phyloP scores from a whole-genome alignment of 2,113 vertebrate species.

The Serinus canaria region DNA sequence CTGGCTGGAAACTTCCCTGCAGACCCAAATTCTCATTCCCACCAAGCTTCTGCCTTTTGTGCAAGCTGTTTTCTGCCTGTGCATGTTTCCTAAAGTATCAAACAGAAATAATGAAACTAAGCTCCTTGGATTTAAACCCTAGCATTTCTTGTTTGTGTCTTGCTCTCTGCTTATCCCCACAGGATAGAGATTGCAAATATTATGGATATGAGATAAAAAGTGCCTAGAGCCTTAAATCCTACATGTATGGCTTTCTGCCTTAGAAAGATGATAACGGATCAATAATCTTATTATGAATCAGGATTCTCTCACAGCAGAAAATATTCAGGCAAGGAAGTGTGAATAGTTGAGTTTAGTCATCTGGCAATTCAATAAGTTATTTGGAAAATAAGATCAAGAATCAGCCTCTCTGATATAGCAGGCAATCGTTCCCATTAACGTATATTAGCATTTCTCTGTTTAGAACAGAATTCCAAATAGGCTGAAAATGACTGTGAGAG shows the following conservation, averaged over 20 bases:
- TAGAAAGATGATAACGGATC: conserved; percentile 41
- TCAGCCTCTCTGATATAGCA: not conserved
- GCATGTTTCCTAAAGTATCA: not conserved
- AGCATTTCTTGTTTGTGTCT: conserved; percentile 26
- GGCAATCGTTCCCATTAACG: conserved; percentile 35
- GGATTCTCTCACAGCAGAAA: conserved; percentile 5
- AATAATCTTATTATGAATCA: conserved; percentile 47
- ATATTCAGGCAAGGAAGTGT: not conserved
- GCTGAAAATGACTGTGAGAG: conserved; percentile 40
- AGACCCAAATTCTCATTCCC: not conserved
- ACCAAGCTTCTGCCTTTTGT: not conserved
- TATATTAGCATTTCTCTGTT: conserved; percentile 65
- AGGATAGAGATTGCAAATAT: conserved; percentile 8
- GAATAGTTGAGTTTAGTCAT: conserved; percentile 7
- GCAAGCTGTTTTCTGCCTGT: not conserved
- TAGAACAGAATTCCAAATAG: conserved; percentile 36
- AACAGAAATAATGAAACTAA: conserved; percentile 12
- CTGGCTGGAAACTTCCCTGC: not conserved
- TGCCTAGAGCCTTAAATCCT: conserved; percentile 6
- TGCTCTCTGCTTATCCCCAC: not conserved
- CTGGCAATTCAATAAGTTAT: conserved; percentile 40
- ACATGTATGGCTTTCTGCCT: not conserved
- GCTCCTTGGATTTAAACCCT: not conserved
- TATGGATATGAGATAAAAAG: conserved; percentile 52
- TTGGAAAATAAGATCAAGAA: conserved; percentile 47